Base-by-base conservation (phyloP, 1,140 invertebrate species). In the Cyclargus thomasi region DNA sequence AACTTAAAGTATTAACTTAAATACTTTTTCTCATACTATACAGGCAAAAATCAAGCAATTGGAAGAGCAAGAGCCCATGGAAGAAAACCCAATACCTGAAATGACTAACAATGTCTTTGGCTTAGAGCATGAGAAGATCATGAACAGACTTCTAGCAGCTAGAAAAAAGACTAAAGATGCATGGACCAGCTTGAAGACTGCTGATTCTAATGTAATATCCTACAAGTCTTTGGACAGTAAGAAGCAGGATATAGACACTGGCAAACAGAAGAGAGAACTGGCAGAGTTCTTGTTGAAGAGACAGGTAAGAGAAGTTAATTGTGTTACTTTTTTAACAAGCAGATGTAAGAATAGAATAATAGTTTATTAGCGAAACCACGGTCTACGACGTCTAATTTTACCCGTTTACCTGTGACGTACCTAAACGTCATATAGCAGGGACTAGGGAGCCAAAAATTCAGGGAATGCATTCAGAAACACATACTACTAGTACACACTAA, bases 51-150 rank as follows among this genome's bases (percentile, higher is more conserved):
- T 92, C 70, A 81, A 85, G 73, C 73, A 92, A 72, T 17, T 91
- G 22, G 88, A 92, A 70, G 74, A 82, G 53, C 63, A 87, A 69
- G 8, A 77, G 39, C 65, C 79, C 47, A 47, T 83, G 16, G 67
- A 81, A 23, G 86, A 91, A 64, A 81, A 90, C 10, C 78, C 82
- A 8, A 76, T 93, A 65, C 92, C 92, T 6, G 81, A 92, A 74
- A 96, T 96, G 95, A 93, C 92, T 18, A 92, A 95, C 63, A 92
- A 94, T 87, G 92, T 95, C 16, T 92, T 95, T 59, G 95, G 94
- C 63, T 83, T 96, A 53, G 91, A 96, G 83, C 94, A 94, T 77
- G 76, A 77, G 0, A 79, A 84, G 63, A 94, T 96, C 18, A 93
- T 95, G 92, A 86, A 83, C 20, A 84, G 91, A 62, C 86, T 93